phyloP scores from a whole-genome alignment of 1,140 invertebrate species.

The Dendroctonus valens region DNA sequence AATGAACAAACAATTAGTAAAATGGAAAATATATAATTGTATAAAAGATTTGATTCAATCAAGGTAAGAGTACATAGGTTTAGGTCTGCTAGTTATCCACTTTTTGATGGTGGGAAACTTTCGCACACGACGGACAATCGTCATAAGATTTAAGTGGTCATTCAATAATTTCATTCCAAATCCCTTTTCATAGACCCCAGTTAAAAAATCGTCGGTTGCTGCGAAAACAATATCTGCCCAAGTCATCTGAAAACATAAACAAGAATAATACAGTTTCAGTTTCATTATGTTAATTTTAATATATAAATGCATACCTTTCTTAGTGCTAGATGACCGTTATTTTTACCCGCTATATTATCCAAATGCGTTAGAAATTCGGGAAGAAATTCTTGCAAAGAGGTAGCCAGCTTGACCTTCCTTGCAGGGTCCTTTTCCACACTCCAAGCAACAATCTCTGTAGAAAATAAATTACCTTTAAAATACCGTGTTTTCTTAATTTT shows the following conservation, averaged over 20 bases:
- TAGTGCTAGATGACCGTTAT: conserved; percentile 55
- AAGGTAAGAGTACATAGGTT: not conserved
- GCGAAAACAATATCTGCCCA: conserved; percentile 67
- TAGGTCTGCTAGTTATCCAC: not conserved
- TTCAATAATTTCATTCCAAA: not conserved
- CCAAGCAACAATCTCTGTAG: too few relatives aligned
- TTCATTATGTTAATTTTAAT: not conserved
- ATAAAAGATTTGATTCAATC: too few relatives aligned
- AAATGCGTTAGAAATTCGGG: too few relatives aligned
- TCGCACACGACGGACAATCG: not conserved
- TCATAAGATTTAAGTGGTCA: not conserved
- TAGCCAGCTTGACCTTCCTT: too few relatives aligned
- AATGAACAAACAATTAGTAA: too few relatives aligned
- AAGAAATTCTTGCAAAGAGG: too few relatives aligned
- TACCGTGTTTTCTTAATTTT: too few relatives aligned
- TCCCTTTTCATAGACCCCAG: conserved; percentile 21
- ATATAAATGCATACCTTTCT: conserved; percentile 8
- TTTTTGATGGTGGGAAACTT: not conserved
- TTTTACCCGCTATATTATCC: conserved; percentile 48
- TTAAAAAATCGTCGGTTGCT: conserved; percentile 60
- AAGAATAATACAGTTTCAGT: conserved; percentile 3
- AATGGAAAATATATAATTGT: too few relatives aligned
- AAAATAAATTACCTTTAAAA: too few relatives aligned
- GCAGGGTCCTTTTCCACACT: too few relatives aligned
- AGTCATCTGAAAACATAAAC: conserved; percentile 43